Conservation (phyloP, 1,140 invertebrate species). For the Vollenhovia emeryi region DNA sequence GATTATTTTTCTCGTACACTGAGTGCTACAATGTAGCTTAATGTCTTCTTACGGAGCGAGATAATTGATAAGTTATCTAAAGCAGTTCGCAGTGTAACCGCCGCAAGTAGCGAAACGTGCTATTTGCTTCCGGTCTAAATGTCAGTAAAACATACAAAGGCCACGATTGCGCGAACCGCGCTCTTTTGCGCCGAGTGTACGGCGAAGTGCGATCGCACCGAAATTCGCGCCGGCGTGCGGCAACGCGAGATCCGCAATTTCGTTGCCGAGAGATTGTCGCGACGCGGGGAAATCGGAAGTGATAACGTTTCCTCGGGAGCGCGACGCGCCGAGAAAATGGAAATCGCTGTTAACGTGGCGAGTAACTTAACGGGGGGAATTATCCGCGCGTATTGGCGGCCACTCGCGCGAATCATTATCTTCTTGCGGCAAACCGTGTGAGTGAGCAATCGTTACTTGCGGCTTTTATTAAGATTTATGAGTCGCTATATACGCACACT, state of each 20-base stretch:
- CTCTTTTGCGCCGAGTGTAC: not conserved
- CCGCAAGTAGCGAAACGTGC: not conserved
- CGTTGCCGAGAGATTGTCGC: constrained; percentile 37
- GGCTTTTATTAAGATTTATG: constrained; percentile 72
- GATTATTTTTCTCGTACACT: not conserved
- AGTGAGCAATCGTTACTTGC: constrained; percentile 71
- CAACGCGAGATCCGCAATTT: constrained; percentile 27
- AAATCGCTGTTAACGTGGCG: constrained; percentile 60
- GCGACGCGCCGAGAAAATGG: constrained; percentile 66
- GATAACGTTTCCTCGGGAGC: constrained; percentile 41
- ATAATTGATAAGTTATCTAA: constrained; percentile 51
- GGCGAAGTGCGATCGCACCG: not conserved
- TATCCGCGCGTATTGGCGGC: constrained; percentile 48
- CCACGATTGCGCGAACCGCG: constrained; percentile 13
- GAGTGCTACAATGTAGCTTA: not conserved
- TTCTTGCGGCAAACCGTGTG: constrained; percentile 55
- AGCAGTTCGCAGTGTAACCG: constrained; percentile 9
- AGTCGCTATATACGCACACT: constrained; percentile 50
- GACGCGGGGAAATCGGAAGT: constrained; percentile 51
- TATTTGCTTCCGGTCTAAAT: constrained; percentile 18
- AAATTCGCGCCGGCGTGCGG: not conserved
- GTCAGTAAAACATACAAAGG: constrained; percentile 23
- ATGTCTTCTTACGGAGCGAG: not conserved
- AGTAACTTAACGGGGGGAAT: constrained; percentile 63
- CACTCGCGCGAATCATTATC: constrained; percentile 71